Percentiles rank a stretch among this genome's conserved stretches.
Evolutionary conservation across 2,888 invertebrate species (phyloP).

Genomic region (Alcis repandata): DNA sequence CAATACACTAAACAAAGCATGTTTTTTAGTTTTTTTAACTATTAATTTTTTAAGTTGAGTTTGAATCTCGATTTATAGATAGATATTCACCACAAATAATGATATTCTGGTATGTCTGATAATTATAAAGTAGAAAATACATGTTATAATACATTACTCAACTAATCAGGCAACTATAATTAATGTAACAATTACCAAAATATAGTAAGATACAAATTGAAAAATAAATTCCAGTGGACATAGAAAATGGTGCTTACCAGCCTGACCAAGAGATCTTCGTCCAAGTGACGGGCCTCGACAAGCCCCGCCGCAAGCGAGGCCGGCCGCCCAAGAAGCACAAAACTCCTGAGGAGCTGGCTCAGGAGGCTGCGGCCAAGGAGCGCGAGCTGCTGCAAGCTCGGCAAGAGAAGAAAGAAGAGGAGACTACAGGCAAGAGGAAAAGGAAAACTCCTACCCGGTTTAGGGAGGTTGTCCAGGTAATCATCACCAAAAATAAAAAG

Average conservation of each 20-base stretch:
- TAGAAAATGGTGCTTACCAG: constrained; percentile 88
- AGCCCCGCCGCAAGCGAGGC: constrained; percentile 89
- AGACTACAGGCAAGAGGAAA: constrained; percentile 87
- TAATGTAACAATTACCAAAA: too few relatives aligned
- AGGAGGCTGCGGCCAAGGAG: constrained; percentile 59
- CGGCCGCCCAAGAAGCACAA: constrained; percentile 88
- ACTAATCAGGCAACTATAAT: too few relatives aligned
- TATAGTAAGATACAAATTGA: too few relatives aligned
- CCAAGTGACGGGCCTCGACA: constrained; percentile 88
- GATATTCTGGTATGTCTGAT: too few relatives aligned
- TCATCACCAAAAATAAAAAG: too few relatives aligned
- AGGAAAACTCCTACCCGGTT: constrained; percentile 89
- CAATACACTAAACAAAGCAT: too few relatives aligned
- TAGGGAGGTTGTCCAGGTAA: constrained; percentile 87
- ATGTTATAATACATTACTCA: too few relatives aligned
- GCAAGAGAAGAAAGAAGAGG: constrained; percentile 64
- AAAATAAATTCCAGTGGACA: constrained; percentile 82
- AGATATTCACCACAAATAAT: too few relatives aligned
- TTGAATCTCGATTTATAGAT: too few relatives aligned
- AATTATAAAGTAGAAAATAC: too few relatives aligned
- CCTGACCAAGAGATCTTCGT: constrained; percentile 89
- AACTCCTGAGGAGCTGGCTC: constrained; percentile 69
- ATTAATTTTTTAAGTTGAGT: too few relatives aligned
- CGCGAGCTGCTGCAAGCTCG: constrained; percentile 53
- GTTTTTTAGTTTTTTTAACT: too few relatives aligned